phyloP scores from a whole-genome alignment of 1,140 invertebrate genomes.

The Drosophila repletoides region DNA sequence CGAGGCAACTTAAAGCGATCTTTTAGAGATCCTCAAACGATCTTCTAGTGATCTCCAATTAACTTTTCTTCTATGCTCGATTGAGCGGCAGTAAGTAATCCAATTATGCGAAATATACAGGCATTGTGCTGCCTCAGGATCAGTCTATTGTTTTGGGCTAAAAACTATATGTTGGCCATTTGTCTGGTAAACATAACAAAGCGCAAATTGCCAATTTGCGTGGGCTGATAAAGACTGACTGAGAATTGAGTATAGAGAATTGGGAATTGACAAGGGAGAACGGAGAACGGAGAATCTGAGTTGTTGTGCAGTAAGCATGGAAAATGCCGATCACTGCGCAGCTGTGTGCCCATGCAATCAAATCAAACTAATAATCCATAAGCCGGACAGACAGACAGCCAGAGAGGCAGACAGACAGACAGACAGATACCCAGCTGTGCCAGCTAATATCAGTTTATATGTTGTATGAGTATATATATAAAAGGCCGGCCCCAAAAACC shows the following conservation, averaged over 20 bases:
- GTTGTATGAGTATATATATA: conserved; percentile 25
- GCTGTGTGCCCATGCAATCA: conserved; percentile 68
- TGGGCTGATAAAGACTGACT: conserved; percentile 38
- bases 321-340: conserved; percentile 61
- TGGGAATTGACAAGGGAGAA: no score
- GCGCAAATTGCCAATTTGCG: conserved; percentile 74
- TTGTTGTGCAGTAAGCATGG: conserved; percentile 22
- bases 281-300: conserved; percentile 23
- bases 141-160: conserved; percentile 56
- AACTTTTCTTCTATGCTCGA: conserved; percentile 55
- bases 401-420: conserved; percentile 1
- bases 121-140: conserved; percentile 46
- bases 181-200: conserved; percentile 59
- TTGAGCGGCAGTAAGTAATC: conserved; percentile 64
- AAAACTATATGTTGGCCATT: conserved; percentile 60
- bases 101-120: conserved; percentile 39
- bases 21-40: not conserved
- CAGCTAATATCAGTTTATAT: conserved; percentile 66
- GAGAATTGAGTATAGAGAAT: no score
- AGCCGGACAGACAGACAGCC: conserved; percentile 23
- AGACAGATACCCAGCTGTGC: conserved; percentile 73
- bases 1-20: conserved; percentile 1
- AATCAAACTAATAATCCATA: conserved; percentile 81
- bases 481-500: conserved; percentile 62
- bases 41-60: conserved; percentile 40